Evolutionary conservation across 2,113 vertebrate genomes (phyloP).

Genomic region (Pandion haliaetus): DNA sequence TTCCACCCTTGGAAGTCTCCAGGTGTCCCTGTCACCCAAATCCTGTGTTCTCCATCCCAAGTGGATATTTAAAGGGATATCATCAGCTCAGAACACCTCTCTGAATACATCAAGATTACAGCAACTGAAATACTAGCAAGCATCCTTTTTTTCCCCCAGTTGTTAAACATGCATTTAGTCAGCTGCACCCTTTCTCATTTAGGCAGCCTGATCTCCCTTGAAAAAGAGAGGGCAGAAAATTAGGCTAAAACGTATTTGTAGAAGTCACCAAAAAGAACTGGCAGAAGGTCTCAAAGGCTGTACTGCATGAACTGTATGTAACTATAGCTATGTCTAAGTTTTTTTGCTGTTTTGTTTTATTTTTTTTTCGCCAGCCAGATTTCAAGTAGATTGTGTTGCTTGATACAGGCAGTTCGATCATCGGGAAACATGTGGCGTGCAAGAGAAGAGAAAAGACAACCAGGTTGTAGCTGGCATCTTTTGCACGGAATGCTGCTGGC

Average conservation of each 20-base stretch:
- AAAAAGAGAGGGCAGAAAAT: background rate
- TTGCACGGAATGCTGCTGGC: background rate
- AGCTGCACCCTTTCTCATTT: background rate
- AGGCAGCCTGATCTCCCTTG: background rate
- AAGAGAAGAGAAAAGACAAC: background rate
- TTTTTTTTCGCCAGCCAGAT: background rate
- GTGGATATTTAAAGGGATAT: background rate
- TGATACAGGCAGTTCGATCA: background rate
- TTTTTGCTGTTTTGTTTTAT: background rate
- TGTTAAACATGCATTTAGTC: background rate
- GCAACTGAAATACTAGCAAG: background rate
- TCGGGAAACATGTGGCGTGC: fast-evolving
- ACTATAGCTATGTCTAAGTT: background rate
- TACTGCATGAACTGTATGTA: background rate
- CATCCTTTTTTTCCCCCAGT: too few relatives aligned
- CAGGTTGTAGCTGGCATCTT: background rate
- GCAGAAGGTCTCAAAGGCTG: background rate
- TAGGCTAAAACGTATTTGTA: background rate
- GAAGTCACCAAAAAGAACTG: background rate
- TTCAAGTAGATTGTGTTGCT: background rate
- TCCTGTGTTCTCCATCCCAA: background rate
- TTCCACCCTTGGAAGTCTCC: background rate
- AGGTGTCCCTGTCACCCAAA: background rate
- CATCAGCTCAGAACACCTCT: background rate
- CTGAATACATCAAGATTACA: background rate